These are phyloP conservation scores for Holocentrus rufus DNA, from an alignment of 2,797 vertebrate species.

Conservation along the genomic window DNA sequence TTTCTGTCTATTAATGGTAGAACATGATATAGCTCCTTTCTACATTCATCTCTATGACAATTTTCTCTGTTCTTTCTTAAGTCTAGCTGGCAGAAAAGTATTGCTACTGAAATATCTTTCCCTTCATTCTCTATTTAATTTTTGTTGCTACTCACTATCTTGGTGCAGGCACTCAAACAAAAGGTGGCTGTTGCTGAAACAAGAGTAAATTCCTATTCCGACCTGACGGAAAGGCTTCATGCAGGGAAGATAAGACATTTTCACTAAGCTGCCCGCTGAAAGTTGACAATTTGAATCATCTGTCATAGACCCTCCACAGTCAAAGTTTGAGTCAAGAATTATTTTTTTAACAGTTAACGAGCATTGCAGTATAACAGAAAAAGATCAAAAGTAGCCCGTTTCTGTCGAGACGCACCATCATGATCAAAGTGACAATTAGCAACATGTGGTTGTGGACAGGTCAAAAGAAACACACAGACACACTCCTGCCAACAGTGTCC, in stretches of 20 bases:
- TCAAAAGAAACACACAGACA: no score
- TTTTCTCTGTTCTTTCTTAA: slow-evolving; percentile 1
- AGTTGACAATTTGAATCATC: no score
- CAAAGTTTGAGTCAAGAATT: no score
- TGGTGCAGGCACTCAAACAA: not conserved
- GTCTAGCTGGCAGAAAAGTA: slow-evolving; percentile 16
- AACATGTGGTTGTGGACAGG: no score
- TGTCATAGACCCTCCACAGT: no score
- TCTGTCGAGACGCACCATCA: no score
- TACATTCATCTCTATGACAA: slow-evolving; percentile 12
- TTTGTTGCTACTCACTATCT: slow-evolving; percentile 20
- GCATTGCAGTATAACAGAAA: no score
- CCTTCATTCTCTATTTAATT: slow-evolving; percentile 26
- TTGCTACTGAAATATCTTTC: slow-evolving; percentile 28
- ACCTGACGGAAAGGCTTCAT: slow-evolving; percentile 22
- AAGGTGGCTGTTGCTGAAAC: slow-evolving; percentile 36
- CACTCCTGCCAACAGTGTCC: no score
- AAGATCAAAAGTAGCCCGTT: no score
- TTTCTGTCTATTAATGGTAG: slow-evolving; percentile 10
- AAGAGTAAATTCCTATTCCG: slow-evolving; percentile 29
- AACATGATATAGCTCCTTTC: slow-evolving; percentile 8
- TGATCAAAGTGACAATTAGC: no score
- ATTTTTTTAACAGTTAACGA: no score
- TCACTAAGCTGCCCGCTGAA: not conserved
- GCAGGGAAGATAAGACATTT: slow-evolving; percentile 11